Base-by-base conservation (phyloP, 2,888 invertebrate species). In the Microctonus aethiopoides region DNA sequence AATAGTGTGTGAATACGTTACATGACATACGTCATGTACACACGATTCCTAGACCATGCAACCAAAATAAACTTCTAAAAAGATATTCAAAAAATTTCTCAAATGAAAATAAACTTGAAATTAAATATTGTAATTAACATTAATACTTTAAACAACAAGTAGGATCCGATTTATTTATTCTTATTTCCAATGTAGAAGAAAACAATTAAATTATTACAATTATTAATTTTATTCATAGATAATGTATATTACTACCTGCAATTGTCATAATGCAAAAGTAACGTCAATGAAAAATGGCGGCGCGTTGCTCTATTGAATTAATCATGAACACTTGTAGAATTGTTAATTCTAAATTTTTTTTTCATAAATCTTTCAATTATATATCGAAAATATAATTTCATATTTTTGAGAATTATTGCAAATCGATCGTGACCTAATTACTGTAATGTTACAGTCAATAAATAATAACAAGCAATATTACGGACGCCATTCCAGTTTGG, bases 21-120 rank as follows among this genome's bases (percentile, higher is more conserved):
- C 26, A 26, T 54, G 24, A 56, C 36, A 54, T 52, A 22, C 39
- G 65, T 56, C 65, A 54, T 22, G 13, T 34, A 54, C 51, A 51
- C n/a, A 51, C 64, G 10, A 34, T 20, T 52, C 32, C n/a, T n/a
- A n/a, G n/a, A n/a, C n/a, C n/a, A n/a, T n/a, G n/a, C n/a, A n/a
- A n/a, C n/a, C n/a, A n/a, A n/a, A n/a, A n/a, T n/a, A n/a, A n/a
- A n/a, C n/a, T n/a, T n/a, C n/a, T n/a, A n/a, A n/a, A n/a, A n/a
- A n/a, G n/a, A n/a, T n/a, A n/a, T n/a, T n/a, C n/a, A n/a, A n/a
- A n/a, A n/a, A n/a, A n/a, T n/a, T n/a, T n/a, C n/a, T n/a, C n/a
- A n/a, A n/a, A n/a, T n/a, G n/a, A n/a, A n/a, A n/a, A n/a, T n/a
- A n/a, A n/a, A n/a, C n/a, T n/a, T n/a, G n/a, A n/a, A n/a, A n/a